Evolutionary conservation across 2,888 invertebrate species (phyloP).

Genomic region (Ellobium chinense): DNA sequence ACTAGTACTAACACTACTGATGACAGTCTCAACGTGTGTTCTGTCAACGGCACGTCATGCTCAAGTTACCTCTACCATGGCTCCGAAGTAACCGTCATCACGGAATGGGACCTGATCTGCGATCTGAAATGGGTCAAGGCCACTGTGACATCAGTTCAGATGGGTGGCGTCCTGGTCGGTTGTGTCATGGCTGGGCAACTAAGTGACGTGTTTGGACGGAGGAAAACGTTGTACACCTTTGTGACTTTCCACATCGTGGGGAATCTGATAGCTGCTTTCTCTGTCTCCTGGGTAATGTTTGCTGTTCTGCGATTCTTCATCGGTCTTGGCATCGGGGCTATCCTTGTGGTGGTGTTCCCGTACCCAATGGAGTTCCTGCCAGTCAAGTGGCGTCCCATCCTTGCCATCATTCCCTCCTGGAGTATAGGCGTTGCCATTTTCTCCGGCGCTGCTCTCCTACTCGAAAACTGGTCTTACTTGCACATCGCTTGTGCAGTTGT

Average conservation of each 20-base stretch:
- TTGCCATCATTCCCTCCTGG: conserved; percentile 40
- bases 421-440: conserved; percentile 20
- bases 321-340: conserved; percentile 44
- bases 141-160: conserved; percentile 44
- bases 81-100: background rate
- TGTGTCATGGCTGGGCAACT: conserved; percentile 53
- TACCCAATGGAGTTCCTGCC: conserved; percentile 48
- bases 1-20: background rate
- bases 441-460: conserved; percentile 22
- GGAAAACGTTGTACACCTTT: conserved; percentile 55
- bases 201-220: conserved; percentile 59
- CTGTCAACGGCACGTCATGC: background rate
- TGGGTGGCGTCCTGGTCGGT: conserved; percentile 46
- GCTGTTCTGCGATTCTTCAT: conserved; percentile 45
- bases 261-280: conserved; percentile 56
- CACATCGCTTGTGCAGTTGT: conserved; percentile 54
- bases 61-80: background rate
- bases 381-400: conserved; percentile 40
- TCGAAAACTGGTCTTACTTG: conserved; percentile 54
- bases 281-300: conserved; percentile 62
- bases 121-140: conserved; percentile 32
- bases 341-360: conserved; percentile 16
- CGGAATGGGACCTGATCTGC: conserved; percentile 46
- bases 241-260: conserved; percentile 47
- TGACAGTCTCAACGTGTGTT: background rate